Base-by-base conservation (phyloP, 2,797 vertebrate genomes). In the Crocidura indochinensis region DNA sequence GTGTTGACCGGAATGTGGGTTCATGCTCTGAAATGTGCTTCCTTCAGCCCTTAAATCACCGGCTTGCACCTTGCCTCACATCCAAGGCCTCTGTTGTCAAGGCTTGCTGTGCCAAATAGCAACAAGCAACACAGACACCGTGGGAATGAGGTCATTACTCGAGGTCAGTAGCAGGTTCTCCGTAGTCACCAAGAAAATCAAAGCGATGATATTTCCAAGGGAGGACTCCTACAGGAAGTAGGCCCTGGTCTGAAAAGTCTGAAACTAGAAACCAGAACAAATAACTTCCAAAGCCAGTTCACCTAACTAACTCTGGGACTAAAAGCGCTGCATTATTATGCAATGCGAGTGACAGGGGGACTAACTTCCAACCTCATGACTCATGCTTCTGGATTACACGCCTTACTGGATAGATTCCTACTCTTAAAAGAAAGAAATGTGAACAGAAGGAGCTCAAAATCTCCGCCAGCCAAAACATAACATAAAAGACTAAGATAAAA, bases 371-470 rank as follows among this genome's bases (percentile, higher is more conserved):
- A 56, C 26, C 53, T 87, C 65, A 47, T 89, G 84, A 95, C 77
- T 96, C 93, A 93, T 29, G 62, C 60, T 76, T 91, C 85, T 71
- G 84, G 46, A 46, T 47, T 88, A 60, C 76, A 77, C 60, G 44
- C 76, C 80, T 47, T 62, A 77, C 51, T 19, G 76, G 46, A 62
- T 10, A n/a, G 73, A 87, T 65, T 44, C 77, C n/a, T 91, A 84
- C 87, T 46, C 60, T 83, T 75, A 56, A 75, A 73, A 88, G 77
- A 87, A 82, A 78, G 77, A 87, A 84, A 78, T 4, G 44, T 69
- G 90, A 79, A 73, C 64, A 22, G 64, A n/a, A 90, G 60, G 29
- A n/a, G n/a, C 76, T 81, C 67, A 78, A 74, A 29, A 67, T 22
- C 86, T 4, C 73, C 68, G 49, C 51, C 17, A 75, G 14, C 31